Conservation (phyloP, 2,888 invertebrate genomes). For the Caenorhabditis zanzibari region DNA sequence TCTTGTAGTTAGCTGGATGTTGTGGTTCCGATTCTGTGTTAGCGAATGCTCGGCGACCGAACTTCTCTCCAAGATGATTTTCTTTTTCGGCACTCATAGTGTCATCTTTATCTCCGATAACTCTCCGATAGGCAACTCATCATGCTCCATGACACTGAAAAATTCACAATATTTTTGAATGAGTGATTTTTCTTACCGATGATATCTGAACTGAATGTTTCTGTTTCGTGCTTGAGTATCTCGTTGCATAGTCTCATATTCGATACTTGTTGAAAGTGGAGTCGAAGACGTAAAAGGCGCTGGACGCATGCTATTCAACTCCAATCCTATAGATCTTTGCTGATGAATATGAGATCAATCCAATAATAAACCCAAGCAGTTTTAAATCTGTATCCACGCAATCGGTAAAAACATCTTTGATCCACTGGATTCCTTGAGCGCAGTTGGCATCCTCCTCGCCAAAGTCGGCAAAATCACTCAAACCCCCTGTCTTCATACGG, state of each 20-base stretch:
- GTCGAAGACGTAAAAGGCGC: conserved; percentile 65
- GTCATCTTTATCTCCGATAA: conserved; percentile 64
- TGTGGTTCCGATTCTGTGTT: conserved; percentile 19
- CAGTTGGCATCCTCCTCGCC: conserved; percentile 70
- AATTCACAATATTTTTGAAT: no score
- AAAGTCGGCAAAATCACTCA: conserved; percentile 62
- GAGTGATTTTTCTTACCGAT: conserved; percentile 31
- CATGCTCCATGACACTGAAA: conserved; percentile 63
- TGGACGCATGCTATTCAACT: conserved; percentile 24
- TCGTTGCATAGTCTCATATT: conserved; percentile 60
- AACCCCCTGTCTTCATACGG: conserved; percentile 74
- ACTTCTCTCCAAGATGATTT: conserved; percentile 44
- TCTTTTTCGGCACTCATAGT: conserved; percentile 65
- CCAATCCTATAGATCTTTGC: conserved; percentile 15
- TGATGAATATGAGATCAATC: conserved; percentile 73
- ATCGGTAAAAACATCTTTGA: conserved; percentile 77
- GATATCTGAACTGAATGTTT: conserved; percentile 63
- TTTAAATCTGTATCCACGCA: conserved; percentile 83
- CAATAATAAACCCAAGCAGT: conserved; percentile 86
- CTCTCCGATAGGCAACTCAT: conserved; percentile 64
- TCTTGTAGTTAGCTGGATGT: conserved; percentile 70
- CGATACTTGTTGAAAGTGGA: conserved; percentile 57
- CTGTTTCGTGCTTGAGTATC: conserved; percentile 50
- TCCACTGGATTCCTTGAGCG: conserved; percentile 76
- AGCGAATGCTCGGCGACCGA: conserved; percentile 39